phyloP scores from a whole-genome alignment of 2,888 invertebrate genomes.

The Saturnia japonica region DNA sequence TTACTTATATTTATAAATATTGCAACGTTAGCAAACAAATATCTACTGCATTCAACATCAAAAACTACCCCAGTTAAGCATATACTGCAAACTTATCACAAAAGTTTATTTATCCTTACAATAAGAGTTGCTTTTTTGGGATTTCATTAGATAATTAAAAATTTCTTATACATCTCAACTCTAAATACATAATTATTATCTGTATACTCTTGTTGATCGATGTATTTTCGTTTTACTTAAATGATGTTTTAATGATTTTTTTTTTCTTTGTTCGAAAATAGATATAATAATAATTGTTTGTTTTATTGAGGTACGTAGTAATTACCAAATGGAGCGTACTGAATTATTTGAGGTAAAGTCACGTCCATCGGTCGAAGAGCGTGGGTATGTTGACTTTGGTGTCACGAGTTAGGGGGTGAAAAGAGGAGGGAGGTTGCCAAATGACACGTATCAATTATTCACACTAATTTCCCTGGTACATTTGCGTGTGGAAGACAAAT shows the following conservation, averaged over 20 bases:
- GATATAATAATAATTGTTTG: constrained; percentile 2
- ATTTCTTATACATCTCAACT: not conserved
- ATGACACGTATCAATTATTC: constrained; percentile 81
- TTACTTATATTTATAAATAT: too few relatives aligned
- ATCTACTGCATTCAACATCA: too few relatives aligned
- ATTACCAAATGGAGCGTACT: constrained; percentile 23
- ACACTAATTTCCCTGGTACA: constrained; percentile 75
- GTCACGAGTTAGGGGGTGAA: constrained; percentile 41
- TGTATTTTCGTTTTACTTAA: not conserved
- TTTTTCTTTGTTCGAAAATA: not conserved
- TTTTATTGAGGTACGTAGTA: not conserved
- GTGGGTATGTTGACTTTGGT: constrained; percentile 47
- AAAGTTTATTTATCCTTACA: too few relatives aligned
- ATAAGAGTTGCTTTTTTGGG: too few relatives aligned
- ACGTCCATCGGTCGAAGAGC: constrained; percentile 29
- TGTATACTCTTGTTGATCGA: not conserved
- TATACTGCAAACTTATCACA: too few relatives aligned
- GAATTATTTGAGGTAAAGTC: constrained; percentile 14
- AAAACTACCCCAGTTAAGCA: too few relatives aligned
- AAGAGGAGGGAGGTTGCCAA: constrained; percentile 72
- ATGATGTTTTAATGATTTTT: not conserved
- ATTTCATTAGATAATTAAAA: not conserved
- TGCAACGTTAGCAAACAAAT: too few relatives aligned
- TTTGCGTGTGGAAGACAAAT: constrained; percentile 81
- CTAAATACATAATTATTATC: not conserved